Conservation (phyloP, 1,140 invertebrate genomes). For the Melanaphis sacchari region DNA sequence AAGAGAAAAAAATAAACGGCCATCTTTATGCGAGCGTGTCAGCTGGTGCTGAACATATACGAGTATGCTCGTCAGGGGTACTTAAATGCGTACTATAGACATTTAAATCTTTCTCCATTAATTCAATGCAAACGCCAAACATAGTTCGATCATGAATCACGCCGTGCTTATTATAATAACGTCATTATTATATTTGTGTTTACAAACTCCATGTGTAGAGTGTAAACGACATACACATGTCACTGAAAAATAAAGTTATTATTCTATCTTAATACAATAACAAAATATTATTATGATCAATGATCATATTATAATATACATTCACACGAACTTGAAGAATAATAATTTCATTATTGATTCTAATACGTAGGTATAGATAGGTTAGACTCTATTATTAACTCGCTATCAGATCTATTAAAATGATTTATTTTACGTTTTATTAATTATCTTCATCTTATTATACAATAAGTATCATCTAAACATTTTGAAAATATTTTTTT, state of each 20-base stretch:
- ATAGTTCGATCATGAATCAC: conserved; percentile 5
- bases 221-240: conserved; percentile 4
- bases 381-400: background rate
- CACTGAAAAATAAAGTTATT: conserved; percentile 15
- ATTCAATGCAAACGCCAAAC: background rate
- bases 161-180: background rate
- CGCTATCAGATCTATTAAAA: background rate
- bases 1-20: conserved; percentile 17
- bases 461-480: background rate
- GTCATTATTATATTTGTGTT: conserved; percentile 5
- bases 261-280: background rate
- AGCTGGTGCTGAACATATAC: background rate
- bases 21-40: background rate
- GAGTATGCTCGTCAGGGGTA: background rate
- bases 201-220: background rate
- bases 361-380: background rate
- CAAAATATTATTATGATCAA: background rate
- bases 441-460: background rate
- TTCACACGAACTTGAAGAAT: background rate
- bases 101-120: background rate
- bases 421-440: background rate
- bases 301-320: background rate
- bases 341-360: background rate
- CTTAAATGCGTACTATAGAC: background rate
- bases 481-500: background rate